Evolutionary conservation across 1,140 invertebrate genomes (phyloP).

Genomic region (Lordiphosa mommai): DNA sequence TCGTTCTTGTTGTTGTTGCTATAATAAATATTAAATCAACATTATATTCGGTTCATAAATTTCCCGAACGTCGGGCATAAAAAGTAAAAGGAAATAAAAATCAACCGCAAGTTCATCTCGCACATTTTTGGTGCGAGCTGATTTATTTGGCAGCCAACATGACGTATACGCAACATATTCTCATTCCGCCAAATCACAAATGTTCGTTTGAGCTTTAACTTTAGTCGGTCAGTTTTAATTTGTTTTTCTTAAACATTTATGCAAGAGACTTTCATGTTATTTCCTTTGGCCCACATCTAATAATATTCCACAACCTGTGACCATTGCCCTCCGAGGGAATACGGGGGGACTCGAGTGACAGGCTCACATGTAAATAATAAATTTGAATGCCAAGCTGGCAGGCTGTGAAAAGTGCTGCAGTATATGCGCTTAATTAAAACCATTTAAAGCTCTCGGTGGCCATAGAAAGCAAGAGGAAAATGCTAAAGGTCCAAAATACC

Average conservation of each 20-base stretch:
- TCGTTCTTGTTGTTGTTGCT: conserved; percentile 38
- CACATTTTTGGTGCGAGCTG: conserved; percentile 15
- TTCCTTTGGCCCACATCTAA: conserved; percentile 19
- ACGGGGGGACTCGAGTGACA: neutral
- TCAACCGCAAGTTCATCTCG: conserved; percentile 38
- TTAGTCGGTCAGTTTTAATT: conserved; percentile 28
- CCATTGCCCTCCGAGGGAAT: neutral
- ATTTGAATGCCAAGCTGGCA: conserved; percentile 25
- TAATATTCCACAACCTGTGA: conserved; percentile 29
- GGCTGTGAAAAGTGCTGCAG: conserved; percentile 24
- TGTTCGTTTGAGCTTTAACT: conserved; percentile 9
- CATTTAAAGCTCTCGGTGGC: conserved; percentile 19
- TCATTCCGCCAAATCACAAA: neutral
- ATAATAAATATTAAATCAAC: conserved; percentile 72
- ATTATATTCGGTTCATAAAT: conserved; percentile 65
- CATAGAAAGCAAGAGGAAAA: no score
- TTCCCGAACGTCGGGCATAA: conserved; percentile 23
- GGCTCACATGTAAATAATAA: conserved; percentile 38
- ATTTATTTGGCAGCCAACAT: conserved; percentile 31
- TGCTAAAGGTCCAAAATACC: no score
- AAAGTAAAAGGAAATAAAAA: conserved; percentile 40
- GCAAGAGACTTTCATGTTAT: conserved; percentile 7
- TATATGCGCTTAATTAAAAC: conserved; percentile 49
- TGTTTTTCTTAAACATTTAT: conserved; percentile 18
- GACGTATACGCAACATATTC: conserved; percentile 41